These are phyloP conservation scores for Zoanthus sociatus DNA, from an alignment of 92 coral and sea anemone genomes.

Conservation along the genomic window DNA sequence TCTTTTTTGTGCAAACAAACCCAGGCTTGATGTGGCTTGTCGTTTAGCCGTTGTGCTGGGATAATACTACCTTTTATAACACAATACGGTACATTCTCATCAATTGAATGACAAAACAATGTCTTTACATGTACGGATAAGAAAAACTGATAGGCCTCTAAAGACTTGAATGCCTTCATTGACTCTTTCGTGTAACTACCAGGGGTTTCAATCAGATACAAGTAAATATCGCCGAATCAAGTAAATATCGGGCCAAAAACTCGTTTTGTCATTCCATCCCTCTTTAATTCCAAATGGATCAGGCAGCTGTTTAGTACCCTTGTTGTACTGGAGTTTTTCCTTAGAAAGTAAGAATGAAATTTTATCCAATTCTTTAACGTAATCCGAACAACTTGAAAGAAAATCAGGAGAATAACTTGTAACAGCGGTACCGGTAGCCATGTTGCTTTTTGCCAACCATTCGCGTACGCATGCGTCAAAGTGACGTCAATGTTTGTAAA, in stretches of 20 bases:
- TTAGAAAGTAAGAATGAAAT: constrained; percentile 6
- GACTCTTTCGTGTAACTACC: constrained; percentile 17
- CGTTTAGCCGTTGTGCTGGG: constrained; percentile 50
- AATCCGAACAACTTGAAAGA: constrained; percentile 27
- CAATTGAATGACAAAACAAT: constrained; percentile 30
- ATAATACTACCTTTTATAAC: constrained; percentile 43
- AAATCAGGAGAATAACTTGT: constrained; percentile 13
- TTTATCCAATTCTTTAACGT: constrained; percentile 22
- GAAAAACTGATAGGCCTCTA: constrained; percentile 22
- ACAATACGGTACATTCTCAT: constrained; percentile 42
- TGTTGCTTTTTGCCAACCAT: constrained; percentile 20
- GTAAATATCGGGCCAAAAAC: constrained; percentile 17
- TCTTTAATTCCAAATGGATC: constrained; percentile 20
- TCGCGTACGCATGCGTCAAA: constrained; percentile 20
- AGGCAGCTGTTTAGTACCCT: constrained; percentile 10
- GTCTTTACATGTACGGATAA: constrained; percentile 19
- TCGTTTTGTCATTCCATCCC: constrained; percentile 20
- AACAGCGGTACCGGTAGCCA: constrained; percentile 22
- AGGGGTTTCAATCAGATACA: constrained; percentile 20
- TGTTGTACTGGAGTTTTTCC: constrained; percentile 27
- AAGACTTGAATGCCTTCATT: constrained; percentile 20
- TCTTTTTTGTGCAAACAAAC: constrained; percentile 25
- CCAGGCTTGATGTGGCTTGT: constrained; percentile 47
- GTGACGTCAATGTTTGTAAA: constrained; percentile 21
- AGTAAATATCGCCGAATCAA: constrained; percentile 17